phyloP scores from a whole-genome alignment of 2,888 invertebrate genomes.

The Ferrisia virgata region DNA sequence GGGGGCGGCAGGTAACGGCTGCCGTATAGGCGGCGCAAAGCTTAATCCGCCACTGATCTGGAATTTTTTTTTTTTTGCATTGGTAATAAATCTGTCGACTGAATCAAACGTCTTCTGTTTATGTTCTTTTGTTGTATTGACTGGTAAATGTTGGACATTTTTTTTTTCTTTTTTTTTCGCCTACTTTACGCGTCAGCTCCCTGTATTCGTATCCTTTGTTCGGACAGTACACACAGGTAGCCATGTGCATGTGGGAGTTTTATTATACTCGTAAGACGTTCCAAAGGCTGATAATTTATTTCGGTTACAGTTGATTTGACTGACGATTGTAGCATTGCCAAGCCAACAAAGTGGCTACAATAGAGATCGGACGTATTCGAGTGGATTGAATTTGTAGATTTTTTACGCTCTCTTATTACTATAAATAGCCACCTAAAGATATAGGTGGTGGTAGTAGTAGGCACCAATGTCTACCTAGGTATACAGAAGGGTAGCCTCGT shows the following conservation, averaged over 20 bases:
- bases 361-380: background rate
- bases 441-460: no score
- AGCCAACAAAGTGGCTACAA: no score
- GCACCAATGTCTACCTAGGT: no score
- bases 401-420: slow-evolving; percentile 5
- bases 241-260: slow-evolving; percentile 10
- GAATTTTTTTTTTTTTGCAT: background rate
- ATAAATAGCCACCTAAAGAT: no score
- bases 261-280: background rate
- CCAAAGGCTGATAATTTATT: background rate
- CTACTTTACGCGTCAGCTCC: background rate
- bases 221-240: background rate
- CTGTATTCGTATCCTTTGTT: background rate
- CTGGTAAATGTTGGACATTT: background rate
- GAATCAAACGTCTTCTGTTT: background rate
- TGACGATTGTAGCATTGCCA: background rate
- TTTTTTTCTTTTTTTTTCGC: background rate
- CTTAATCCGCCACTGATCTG: background rate
- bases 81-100: background rate
- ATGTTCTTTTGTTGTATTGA: background rate
- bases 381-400: slow-evolving; percentile 11
- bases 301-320: slow-evolving; percentile 4
- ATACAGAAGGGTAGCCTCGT: background rate
- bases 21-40: no score
- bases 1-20: no score